These are phyloP conservation scores for Arrhamphus sclerolepis DNA, from an alignment of 2,797 vertebrate species.

Conservation along the genomic window DNA sequence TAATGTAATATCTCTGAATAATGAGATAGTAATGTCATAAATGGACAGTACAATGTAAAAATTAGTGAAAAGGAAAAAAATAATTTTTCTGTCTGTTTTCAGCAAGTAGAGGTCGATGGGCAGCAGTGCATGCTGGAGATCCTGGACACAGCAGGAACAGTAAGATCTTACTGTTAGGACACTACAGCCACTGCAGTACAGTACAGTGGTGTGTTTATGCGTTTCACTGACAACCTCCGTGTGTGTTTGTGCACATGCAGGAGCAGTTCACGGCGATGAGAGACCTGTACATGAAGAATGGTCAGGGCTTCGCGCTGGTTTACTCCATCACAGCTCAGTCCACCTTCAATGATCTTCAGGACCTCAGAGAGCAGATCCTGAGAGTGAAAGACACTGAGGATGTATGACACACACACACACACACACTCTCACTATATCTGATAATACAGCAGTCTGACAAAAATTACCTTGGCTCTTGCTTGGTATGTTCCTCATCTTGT, in stretches of 20 bases:
- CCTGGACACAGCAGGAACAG: conserved; percentile 95
- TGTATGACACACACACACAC: conserved; percentile 43
- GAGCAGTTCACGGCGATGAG: conserved; percentile 97
- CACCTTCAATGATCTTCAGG: conserved; percentile 96
- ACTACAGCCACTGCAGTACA: too few species aligned
- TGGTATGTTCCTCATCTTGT: too few species aligned
- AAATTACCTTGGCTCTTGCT: too few species aligned
- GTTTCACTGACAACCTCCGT: neutral
- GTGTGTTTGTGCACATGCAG: conserved; percentile 67
- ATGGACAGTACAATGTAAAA: neutral
- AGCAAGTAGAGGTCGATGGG: conserved; percentile 97
- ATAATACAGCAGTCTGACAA: too few species aligned
- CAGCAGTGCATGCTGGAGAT: conserved; percentile 98
- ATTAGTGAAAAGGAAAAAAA: neutral
- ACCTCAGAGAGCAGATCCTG: conserved; percentile 94
- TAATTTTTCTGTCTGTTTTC: conserved; percentile 26
- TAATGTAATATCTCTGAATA: too few species aligned
- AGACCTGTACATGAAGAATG: conserved; percentile 97
- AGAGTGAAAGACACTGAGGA: conserved; percentile 88
- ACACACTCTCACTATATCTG: neutral
- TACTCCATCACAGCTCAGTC: conserved; percentile 97
- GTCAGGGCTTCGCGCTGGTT: conserved; percentile 95
- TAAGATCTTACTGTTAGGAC: conserved; percentile 66
- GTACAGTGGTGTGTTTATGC: neutral
- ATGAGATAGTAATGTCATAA: neutral